These are phyloP conservation scores for Ramazzottius varieornatus DNA, from an alignment of 2,888 invertebrate species.

Conservation along the genomic window DNA sequence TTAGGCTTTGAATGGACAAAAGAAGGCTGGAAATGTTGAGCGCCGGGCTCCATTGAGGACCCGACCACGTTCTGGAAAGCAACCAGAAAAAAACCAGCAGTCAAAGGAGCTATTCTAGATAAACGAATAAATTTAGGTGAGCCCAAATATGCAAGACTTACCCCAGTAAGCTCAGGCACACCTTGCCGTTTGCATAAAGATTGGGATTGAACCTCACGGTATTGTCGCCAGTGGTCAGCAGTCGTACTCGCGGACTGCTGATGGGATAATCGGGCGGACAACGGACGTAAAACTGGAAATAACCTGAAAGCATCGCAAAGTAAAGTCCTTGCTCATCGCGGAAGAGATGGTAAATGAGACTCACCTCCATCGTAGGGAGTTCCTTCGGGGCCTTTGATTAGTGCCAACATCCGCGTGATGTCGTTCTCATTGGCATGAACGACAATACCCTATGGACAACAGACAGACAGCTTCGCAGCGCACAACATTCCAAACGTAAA, in stretches of 20 bases:
- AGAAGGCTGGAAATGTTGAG: background rate
- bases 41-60: background rate
- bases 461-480: too few relatives aligned
- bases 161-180: conserved; percentile 32
- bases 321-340: too few relatives aligned
- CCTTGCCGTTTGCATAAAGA: conserved; percentile 34
- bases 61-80: background rate
- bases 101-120: background rate
- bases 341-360: too few relatives aligned
- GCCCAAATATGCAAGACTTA: conserved; percentile 14
- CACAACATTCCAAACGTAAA: too few relatives aligned
- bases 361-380: conserved; percentile 34
- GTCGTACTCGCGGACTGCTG: conserved; percentile 31
- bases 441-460: background rate
- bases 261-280: conserved; percentile 33
- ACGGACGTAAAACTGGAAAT: conserved; percentile 29
- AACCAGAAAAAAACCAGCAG: background rate
- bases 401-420: conserved; percentile 25
- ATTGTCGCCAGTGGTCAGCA: conserved; percentile 33
- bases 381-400: conserved; percentile 32
- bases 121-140: background rate
- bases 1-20: background rate
- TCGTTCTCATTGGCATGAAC: background rate
- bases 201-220: conserved; percentile 36
- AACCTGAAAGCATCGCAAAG: conserved; percentile 14